Percentiles rank a stretch among this genome's conserved stretches.
Conservation (phyloP, 2,888 invertebrate species). For the Neelides folsomi region DNA sequence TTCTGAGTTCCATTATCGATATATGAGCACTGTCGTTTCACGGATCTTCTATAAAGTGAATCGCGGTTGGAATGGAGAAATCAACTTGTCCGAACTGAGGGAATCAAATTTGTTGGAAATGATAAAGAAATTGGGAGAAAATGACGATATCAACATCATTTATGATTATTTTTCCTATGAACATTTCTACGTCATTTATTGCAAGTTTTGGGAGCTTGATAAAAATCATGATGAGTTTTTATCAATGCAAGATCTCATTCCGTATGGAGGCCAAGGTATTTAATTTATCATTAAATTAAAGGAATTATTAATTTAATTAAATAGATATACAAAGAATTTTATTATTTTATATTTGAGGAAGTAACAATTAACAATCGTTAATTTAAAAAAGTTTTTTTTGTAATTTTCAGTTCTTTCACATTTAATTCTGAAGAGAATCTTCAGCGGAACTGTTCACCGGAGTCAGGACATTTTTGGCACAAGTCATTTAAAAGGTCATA, state of each 20-base stretch:
- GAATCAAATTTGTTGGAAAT: slow-evolving; percentile 67
- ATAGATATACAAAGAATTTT: no score
- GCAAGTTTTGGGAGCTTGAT: slow-evolving; percentile 99
- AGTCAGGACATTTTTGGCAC: slow-evolving; percentile 41
- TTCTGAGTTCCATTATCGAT: slow-evolving; percentile 94
- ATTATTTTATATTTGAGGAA: no score
- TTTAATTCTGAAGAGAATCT: slow-evolving; percentile 88
- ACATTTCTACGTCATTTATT: slow-evolving; percentile 99
- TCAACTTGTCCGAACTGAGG: slow-evolving; percentile 73
- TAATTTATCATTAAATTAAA: no score
- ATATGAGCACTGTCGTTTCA: slow-evolving; percentile 62
- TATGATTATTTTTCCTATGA: slow-evolving; percentile 75
- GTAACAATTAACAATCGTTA: no score
- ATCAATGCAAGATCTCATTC: slow-evolving; percentile 77
- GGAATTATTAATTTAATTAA: no score
- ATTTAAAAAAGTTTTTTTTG: slow-evolving; percentile 13
- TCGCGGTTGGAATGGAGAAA: slow-evolving; percentile 87
- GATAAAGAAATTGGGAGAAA: slow-evolving; percentile 71
- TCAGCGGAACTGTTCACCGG: slow-evolving; percentile 87
- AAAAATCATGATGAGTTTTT: slow-evolving; percentile 93
- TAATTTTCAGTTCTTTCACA: slow-evolving; percentile 73
- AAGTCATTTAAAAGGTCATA: slow-evolving; percentile 41
- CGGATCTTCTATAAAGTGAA: slow-evolving; percentile 40
- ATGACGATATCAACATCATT: slow-evolving; percentile 88
- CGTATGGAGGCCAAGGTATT: slow-evolving; percentile 89